Percentiles rank a stretch among this genome's conserved stretches.
Conservation (phyloP, 2,113 vertebrate species). For the Gavia stellata region DNA sequence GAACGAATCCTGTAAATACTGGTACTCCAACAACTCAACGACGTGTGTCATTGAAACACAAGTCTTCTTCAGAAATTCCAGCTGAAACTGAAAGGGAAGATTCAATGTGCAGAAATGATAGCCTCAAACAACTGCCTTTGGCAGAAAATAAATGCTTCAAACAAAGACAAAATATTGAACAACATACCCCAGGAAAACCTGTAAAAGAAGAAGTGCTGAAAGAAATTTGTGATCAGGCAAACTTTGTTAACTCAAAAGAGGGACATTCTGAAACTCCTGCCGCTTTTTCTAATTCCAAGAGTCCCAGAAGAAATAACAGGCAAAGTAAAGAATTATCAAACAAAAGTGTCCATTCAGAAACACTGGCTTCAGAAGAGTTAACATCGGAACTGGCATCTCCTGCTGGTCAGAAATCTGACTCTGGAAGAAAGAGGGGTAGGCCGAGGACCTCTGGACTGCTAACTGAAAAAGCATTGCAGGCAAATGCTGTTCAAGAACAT, state of each 20-base stretch:
- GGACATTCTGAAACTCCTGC: not conserved
- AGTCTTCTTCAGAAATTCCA: not conserved
- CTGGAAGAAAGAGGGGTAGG: not conserved
- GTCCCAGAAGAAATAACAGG: not conserved
- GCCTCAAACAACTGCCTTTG: not conserved
- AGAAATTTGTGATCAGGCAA: not conserved
- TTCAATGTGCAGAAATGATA: rapidly evolving
- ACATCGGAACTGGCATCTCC: not conserved
- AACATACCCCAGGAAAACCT: not conserved
- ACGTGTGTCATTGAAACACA: rapidly evolving
- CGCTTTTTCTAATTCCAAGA: not conserved
- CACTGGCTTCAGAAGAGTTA: not conserved
- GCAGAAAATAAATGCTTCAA: not conserved
- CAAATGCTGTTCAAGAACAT: not conserved
- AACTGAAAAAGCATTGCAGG: not conserved
- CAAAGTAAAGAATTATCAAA: not conserved
- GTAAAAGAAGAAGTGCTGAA: conserved; percentile 28
- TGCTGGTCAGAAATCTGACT: not conserved
- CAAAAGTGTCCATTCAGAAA: not conserved
- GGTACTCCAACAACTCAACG: not conserved
- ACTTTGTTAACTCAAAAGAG: not conserved
- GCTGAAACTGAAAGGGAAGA: not conserved
- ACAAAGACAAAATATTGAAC: not conserved
- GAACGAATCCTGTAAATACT: not conserved
- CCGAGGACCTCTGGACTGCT: not conserved